Evolutionary conservation across 2,797 vertebrate genomes (phyloP).

Genomic region (Otolemur crassicaudatus): DNA sequence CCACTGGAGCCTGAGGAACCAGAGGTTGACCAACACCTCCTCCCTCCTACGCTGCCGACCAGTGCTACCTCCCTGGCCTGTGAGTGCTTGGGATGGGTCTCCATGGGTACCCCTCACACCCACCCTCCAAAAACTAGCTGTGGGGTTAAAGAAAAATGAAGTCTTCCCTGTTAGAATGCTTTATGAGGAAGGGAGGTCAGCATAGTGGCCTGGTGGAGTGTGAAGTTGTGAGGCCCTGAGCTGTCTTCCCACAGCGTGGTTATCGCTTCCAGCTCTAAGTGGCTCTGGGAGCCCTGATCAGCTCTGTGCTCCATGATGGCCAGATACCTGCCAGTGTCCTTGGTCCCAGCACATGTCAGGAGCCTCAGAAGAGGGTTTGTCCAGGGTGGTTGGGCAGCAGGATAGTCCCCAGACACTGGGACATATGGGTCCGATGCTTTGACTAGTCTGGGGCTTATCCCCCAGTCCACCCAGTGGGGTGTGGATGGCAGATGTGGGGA

Average conservation of each 20-base stretch:
- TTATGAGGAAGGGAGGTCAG: background rate
- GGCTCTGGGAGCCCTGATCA: background rate
- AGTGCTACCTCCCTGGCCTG: slow-evolving; percentile 95
- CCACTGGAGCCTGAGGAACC: slow-evolving; percentile 91
- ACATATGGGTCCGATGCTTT: background rate
- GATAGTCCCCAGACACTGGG: background rate
- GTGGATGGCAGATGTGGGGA: background rate
- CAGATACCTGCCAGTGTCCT: background rate
- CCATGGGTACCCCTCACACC: background rate
- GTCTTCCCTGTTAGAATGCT: background rate
- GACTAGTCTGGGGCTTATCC: too few species aligned
- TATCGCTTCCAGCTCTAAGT: background rate
- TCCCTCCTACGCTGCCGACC: slow-evolving; percentile 89
- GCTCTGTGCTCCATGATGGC: background rate
- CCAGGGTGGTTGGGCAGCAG: background rate
- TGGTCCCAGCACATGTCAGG: background rate
- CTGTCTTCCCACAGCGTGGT: background rate
- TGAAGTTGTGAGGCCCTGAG: background rate
- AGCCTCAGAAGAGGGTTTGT: background rate
- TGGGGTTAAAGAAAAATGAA: background rate
- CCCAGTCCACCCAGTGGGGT: too few species aligned
- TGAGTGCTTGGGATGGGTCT: slow-evolving; percentile 84
- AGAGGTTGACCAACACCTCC: slow-evolving; percentile 92
- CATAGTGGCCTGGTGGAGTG: background rate
- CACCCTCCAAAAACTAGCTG: background rate